phyloP scores from a whole-genome alignment of 2,797 vertebrate genomes.

The Schizothorax lantsangensis region DNA sequence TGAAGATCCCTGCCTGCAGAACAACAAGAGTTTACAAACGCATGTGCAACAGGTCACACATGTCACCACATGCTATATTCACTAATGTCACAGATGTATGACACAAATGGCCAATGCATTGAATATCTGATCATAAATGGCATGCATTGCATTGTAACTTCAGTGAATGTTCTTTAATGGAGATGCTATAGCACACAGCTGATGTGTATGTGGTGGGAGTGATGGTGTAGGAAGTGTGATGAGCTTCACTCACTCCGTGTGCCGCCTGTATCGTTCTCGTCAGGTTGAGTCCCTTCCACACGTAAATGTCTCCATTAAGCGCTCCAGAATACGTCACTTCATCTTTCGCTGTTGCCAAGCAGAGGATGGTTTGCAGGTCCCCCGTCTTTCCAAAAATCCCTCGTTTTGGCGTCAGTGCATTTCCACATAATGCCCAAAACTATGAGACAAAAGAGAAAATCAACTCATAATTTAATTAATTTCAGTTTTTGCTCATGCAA shows the following conservation, averaged over 20 bases:
- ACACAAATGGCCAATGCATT: background rate
- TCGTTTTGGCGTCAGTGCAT: constrained; percentile 91
- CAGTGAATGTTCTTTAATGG: background rate
- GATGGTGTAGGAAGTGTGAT: background rate
- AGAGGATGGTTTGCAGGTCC: constrained; percentile 96
- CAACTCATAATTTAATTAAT: background rate
- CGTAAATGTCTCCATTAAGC: constrained; percentile 94
- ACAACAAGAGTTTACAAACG: background rate
- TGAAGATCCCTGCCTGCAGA: constrained; percentile 94
- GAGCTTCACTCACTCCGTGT: constrained; percentile 84
- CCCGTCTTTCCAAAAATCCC: constrained; percentile 95
- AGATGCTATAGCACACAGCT: background rate
- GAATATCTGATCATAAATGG: background rate
- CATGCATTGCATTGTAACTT: background rate
- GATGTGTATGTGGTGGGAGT: background rate
- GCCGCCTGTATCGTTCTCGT: constrained; percentile 90
- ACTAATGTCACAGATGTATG: background rate
- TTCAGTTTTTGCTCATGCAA: background rate
- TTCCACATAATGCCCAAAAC: constrained; percentile 97
- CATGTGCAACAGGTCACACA: background rate
- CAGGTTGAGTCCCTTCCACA: constrained; percentile 91
- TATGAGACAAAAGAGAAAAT: constrained; percentile 63
- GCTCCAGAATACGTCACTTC: constrained; percentile 94
- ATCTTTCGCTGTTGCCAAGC: constrained; percentile 90
- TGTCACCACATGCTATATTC: background rate